Conservation (phyloP, 2,113 vertebrate genomes). For the Urocitellus parryii region DNA sequence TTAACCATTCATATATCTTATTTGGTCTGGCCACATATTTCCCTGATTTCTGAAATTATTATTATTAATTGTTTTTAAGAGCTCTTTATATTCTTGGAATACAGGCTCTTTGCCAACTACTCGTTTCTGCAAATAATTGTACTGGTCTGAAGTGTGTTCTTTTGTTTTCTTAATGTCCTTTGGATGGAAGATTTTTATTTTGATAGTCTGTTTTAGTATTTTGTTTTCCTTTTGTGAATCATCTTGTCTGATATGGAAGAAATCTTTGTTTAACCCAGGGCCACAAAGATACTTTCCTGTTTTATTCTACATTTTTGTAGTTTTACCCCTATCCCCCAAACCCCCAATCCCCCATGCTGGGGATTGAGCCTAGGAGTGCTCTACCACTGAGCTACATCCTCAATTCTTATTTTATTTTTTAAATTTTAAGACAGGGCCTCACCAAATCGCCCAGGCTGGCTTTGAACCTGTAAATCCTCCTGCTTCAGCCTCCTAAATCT, state of each 20-base stretch:
- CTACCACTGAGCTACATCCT: too few relatives aligned
- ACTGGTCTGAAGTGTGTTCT: neutral
- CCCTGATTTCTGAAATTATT: neutral
- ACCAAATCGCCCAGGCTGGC: too few relatives aligned
- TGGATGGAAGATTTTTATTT: slow-evolving; percentile 35
- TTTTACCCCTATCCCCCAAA: neutral
- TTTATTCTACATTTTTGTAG: neutral
- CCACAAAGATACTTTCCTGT: neutral
- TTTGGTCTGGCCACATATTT: neutral
- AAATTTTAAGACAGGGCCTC: too few relatives aligned
- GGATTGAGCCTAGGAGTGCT: too few relatives aligned
- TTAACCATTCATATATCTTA: neutral
- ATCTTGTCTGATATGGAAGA: neutral
- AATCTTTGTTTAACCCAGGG: neutral
- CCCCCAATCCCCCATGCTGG: too few relatives aligned
- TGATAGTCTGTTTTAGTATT: neutral
- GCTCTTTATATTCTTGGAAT: slow-evolving; percentile 10
- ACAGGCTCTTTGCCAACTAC: neutral
- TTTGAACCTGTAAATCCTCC: too few relatives aligned
- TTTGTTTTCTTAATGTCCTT: slow-evolving; percentile 5
- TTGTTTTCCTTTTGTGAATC: slow-evolving; percentile 19
- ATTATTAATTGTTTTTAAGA: neutral
- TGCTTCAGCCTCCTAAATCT: too few relatives aligned
- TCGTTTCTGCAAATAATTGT: neutral
- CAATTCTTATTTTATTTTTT: too few relatives aligned